These are phyloP conservation scores for Himalopsyche phryganea DNA, from an alignment of 1,140 invertebrate species.

Conservation along the genomic window DNA sequence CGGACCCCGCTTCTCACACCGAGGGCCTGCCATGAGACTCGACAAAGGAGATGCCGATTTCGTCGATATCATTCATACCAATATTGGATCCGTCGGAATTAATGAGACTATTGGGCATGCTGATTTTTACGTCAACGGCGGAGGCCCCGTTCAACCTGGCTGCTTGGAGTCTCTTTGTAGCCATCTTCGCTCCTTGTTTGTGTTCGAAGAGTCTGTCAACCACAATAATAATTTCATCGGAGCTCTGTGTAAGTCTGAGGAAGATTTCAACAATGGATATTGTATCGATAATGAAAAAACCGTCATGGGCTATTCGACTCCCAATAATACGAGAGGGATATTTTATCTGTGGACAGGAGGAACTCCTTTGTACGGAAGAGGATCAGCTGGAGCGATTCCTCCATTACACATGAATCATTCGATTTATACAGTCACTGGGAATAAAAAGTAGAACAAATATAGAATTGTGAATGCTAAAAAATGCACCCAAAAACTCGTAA, in stretches of 20 bases:
- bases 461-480: too few species aligned
- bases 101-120: conserved; percentile 56
- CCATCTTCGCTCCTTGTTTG: conserved; percentile 56
- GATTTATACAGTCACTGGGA: too few species aligned
- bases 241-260: conserved; percentile 47
- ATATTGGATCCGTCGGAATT: conserved; percentile 54
- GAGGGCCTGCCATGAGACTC: conserved; percentile 49
- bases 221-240: conserved; percentile 53
- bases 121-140: conserved; percentile 63
- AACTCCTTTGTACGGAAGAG: not conserved
- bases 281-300: conserved; percentile 63
- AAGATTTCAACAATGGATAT: conserved; percentile 47
- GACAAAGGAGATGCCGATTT: conserved; percentile 52
- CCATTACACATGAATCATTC: too few species aligned
- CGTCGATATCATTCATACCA: conserved; percentile 59
- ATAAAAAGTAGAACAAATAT: too few species aligned
- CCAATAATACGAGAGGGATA: conserved; percentile 46
- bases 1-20: conserved; percentile 57
- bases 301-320: conserved; percentile 63
- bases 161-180: conserved; percentile 60
- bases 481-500: too few species aligned
- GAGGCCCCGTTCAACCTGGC: conserved; percentile 60
- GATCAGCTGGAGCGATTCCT: not conserved
- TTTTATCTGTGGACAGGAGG: conserved; percentile 37
- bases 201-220: conserved; percentile 58